These are phyloP conservation scores for Eupithecia insigniata DNA, from an alignment of 2,888 invertebrate species.

Conservation along the genomic window DNA sequence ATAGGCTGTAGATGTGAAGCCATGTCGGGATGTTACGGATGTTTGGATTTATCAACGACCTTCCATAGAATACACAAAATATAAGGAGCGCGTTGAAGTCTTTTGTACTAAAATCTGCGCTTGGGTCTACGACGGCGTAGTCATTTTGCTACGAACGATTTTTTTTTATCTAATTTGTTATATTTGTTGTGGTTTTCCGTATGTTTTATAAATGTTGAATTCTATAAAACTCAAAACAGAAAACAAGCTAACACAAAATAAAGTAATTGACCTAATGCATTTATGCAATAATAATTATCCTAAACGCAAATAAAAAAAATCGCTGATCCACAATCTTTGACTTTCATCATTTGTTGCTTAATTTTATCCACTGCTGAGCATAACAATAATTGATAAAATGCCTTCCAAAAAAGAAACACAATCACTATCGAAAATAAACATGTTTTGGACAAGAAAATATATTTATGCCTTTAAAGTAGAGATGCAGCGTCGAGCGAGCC, in stretches of 20 bases:
- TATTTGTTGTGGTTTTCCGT: neutral
- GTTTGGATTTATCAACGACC: neutral
- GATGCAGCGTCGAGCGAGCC: neutral
- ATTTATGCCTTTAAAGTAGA: neutral
- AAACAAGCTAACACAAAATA: neutral
- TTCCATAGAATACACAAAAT: neutral
- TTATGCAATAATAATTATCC: neutral
- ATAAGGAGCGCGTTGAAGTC: slow-evolving; percentile 17
- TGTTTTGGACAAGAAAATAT: neutral
- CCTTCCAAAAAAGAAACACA: neutral
- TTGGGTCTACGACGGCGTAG: neutral
- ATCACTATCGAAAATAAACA: neutral
- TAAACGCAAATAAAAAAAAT: neutral
- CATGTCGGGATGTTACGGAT: neutral
- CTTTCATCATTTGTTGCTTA: neutral
- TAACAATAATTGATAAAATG: neutral
- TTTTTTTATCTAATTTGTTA: neutral
- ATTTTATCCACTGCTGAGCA: neutral
- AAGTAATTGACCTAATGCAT: neutral
- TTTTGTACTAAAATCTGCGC: slow-evolving; percentile 9
- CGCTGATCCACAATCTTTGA: neutral
- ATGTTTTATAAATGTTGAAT: neutral
- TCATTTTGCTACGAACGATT: neutral
- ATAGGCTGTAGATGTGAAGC: neutral
- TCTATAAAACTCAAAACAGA: neutral